Base-by-base conservation (phyloP, 92 coral and sea anemone genomes). In the Phymanthus crucifer region DNA sequence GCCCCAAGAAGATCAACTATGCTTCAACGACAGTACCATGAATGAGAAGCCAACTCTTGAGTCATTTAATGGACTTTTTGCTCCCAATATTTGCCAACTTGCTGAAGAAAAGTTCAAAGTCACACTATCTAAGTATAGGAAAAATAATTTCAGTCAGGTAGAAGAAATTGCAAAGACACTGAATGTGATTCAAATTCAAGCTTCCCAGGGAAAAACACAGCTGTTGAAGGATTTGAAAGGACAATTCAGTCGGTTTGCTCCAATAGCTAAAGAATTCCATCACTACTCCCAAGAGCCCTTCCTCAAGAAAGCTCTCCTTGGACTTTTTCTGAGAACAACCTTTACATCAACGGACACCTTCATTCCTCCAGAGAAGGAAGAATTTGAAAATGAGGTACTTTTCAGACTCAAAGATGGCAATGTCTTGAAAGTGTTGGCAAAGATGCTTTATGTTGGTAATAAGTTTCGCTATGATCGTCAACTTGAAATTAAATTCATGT, bases 41-140 rank as follows among this genome's bases (percentile, higher is more conserved):
- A 57, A 57, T 57, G 66, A 57, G 33, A 57, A 57, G 32, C 66
- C 66, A 57, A 57, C 66, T 21, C 29, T 57, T 57, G 66, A 57
- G 27, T 24, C 66, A 9, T 19, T 48, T 48, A 48, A 48, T 37
- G 40, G 40, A 19, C n/a, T 48, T 48, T 48, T 24, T 21, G 26
- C 29, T 8, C 66, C 66, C 9, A 23, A 23, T 19, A 23, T 24
- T 21, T 57, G 32, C n/a, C 66, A 57, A 7, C 26, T 57, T 57
- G 66, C 66, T 23, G 66, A 57, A 57, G 32, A 57, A 23, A 57
- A 57, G 23, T 57, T 57, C 29, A 57, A 57, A 21, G 10, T 4
- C 23, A 21, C 66, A 57, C 31, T 19, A 57, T 57, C 66, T 2
- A 57, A 57, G 3, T 21, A 21, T 57, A 3, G 40, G 40, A 7